Base-by-base conservation (phyloP, 1,140 invertebrate genomes). In the Drosophila gunungcola region DNA sequence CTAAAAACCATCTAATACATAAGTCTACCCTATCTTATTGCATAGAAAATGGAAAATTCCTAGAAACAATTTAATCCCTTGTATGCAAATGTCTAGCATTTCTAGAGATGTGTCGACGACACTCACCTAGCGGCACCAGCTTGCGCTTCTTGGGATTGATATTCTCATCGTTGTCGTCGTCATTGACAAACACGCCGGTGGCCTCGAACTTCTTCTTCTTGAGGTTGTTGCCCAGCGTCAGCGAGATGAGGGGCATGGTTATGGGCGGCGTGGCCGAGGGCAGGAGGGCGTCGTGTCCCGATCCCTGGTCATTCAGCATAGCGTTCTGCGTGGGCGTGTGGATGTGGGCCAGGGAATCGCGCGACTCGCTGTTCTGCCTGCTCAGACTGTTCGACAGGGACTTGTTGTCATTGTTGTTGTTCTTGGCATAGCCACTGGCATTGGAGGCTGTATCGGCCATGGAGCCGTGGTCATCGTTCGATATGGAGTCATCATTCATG, bases 121-220 rank as follows among this genome's bases (percentile, higher is more conserved):
- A 57, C 68, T 74, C 49, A 96, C 95, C 96, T 82, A 97, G 92
- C 76, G 96, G 96, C 89, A 97, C 96, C 51, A 98, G 93, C 94
- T 97, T 97, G 78, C 97, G 93, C 93, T 97, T 97, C 89, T 97
- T 97, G 45, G 94, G 91, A 68, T 89, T 91, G 77, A 93, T 95
- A 48, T 92, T 91, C 73, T 94, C 95, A 52, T 97, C 96, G 74
- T 97, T 96, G 84, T 97, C 97, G 77, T 98, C 97, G 76, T 97
- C 97, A 63, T 96, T 97, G 92, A 98, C 98, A 88, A 98, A 98
- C 3, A 98, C 97, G 80, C 98, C 97, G 58, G 96, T 96, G 1
- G 98, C 95, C 69, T 97, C 96, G 21, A 97, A 94, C 80, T 96
- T 96, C 80, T 96, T 96, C 77, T 96, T 96, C 80, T 95, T 95